Conservation (phyloP, 2,888 invertebrate genomes). For the Pseudococcus longispinus region DNA sequence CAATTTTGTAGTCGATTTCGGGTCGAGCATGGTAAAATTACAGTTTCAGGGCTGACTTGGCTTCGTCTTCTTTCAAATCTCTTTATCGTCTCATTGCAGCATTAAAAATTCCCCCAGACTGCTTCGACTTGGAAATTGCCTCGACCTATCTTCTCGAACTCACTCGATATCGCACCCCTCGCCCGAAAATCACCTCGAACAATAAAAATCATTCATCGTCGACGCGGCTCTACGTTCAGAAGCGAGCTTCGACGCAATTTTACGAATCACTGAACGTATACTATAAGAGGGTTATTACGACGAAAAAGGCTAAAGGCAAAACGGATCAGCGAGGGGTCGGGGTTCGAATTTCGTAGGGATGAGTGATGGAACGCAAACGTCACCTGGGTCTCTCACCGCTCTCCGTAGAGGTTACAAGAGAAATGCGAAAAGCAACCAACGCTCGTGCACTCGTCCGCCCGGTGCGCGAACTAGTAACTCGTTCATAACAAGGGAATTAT, state of each 20-base stretch:
- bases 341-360: conserved; percentile 55
- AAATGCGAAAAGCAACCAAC: conserved; percentile 42
- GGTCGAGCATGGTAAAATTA: not conserved
- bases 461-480: conserved; percentile 38
- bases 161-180: not conserved
- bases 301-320: conserved; percentile 57
- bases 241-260: not conserved
- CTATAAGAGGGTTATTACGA: conserved; percentile 54
- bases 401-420: conserved; percentile 39
- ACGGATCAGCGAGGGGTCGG: conserved; percentile 53
- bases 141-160: not conserved
- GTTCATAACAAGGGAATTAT: conserved; percentile 57
- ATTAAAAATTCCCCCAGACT: not conserved
- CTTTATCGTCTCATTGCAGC: not conserved
- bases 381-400: conserved; percentile 56
- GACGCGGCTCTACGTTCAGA: not conserved
- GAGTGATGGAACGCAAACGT: conserved; percentile 57
- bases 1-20: not conserved
- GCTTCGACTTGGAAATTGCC: not conserved
- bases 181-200: too few species aligned
- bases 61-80: not conserved
- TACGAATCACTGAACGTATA: conserved; percentile 54
- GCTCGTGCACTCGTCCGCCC: conserved; percentile 44
- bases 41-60: not conserved
- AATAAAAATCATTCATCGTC: conserved; percentile 2